A percentile compares a stretch with the other conserved stretches of the same genome.
These are phyloP conservation scores for Menura novaehollandiae DNA, from an alignment of 2,113 vertebrate species.

Conservation along the genomic window DNA sequence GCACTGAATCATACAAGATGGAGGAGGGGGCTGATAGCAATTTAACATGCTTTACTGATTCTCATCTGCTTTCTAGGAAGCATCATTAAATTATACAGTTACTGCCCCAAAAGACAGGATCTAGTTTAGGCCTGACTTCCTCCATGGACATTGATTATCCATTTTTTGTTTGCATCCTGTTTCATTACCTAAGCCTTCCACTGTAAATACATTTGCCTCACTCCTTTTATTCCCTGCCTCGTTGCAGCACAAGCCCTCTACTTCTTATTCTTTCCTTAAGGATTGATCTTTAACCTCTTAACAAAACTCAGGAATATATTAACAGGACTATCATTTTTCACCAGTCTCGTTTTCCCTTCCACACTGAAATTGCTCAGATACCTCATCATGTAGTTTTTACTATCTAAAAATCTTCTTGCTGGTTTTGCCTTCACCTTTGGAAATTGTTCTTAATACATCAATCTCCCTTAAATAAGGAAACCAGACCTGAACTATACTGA, in stretches of 20 bases:
- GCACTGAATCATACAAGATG: background rate
- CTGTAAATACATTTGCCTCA: background rate
- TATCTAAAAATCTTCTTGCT: background rate
- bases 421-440: background rate
- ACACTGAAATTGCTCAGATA: background rate
- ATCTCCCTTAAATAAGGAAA: background rate
- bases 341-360: background rate
- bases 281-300: background rate
- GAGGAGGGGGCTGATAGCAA: background rate
- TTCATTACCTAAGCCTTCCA: background rate
- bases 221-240: background rate
- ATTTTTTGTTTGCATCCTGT: background rate
- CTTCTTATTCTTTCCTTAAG: background rate
- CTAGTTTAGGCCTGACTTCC: background rate
- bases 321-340: background rate
- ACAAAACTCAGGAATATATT: background rate
- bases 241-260: background rate
- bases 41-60: background rate
- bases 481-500: background rate
- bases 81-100: background rate
- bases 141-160: background rate
- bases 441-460: background rate
- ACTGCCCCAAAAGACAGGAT: background rate
- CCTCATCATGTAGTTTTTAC: background rate
- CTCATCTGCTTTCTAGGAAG: background rate